A percentile compares a stretch with the other conserved stretches of the same genome.
Conservation (phyloP, 2,797 vertebrate genomes). For the Scleropages formosus region DNA sequence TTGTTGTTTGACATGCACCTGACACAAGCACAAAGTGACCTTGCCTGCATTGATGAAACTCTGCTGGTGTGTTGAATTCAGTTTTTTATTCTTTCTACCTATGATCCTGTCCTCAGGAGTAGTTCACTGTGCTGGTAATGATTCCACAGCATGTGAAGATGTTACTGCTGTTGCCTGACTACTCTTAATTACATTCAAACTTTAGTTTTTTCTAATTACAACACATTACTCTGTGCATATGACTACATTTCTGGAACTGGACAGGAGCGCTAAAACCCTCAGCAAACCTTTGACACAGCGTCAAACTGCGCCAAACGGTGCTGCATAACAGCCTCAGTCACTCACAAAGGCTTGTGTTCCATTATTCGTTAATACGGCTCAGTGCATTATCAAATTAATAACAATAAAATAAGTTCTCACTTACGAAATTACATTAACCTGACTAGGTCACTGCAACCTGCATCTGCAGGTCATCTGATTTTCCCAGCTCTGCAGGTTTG, state of each 20-base stretch:
- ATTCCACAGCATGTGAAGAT: neutral
- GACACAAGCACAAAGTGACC: neutral
- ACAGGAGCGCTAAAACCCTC: neutral
- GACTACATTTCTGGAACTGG: neutral
- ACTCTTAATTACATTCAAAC: neutral
- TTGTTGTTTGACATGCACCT: neutral
- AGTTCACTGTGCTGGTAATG: too few species aligned
- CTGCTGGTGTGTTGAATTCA: too few species aligned
- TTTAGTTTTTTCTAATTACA: neutral
- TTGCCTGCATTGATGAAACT: neutral
- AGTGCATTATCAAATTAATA: constrained; percentile 33
- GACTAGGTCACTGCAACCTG: too few species aligned
- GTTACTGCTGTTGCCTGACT: neutral
- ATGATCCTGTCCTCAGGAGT: too few species aligned
- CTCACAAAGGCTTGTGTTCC: constrained; percentile 7
- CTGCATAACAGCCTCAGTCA: too few species aligned
- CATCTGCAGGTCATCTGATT: too few species aligned
- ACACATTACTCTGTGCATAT: neutral
- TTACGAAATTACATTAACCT: too few species aligned
- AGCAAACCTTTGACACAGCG: neutral
- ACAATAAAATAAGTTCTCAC: constrained; percentile 16
- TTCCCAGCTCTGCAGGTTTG: too few species aligned
- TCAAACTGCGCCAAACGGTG: neutral
- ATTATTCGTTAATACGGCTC: constrained; percentile 19
- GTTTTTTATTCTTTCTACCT: too few species aligned